Evolutionary conservation across 2,888 invertebrate genomes (phyloP), one percentile per base, ranked within the genome.

Genomic region (Artemia sinica): DNA sequence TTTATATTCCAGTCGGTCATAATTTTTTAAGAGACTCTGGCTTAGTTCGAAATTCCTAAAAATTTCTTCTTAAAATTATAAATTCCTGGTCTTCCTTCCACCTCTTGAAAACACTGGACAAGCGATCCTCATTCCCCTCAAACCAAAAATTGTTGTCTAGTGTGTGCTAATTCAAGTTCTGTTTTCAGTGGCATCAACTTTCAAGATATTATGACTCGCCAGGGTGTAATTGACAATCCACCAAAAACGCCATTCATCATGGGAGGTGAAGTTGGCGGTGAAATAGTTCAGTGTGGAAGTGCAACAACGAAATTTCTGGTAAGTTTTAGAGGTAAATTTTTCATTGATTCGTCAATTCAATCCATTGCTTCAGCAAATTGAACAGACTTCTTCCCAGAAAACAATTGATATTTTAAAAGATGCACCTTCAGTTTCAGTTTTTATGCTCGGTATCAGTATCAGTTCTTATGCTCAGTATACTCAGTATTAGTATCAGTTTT

Each of bases 221-320:
- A 91, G 79, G 91, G 91, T 8, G 87, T 87, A 71, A 86, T 91
- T 74, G 90, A 91, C 77, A 87, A 88, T 12, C 86, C 87, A 0
- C 89, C 89, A n/a, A 91, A 91, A 80, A 88, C 89, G 8, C 91
- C 91, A 7, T 87, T 90, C 80, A 87, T 89, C 76, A 84, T 91
- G 77, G 91, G 91, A 71, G 89, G 89, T 75, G 91, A 91, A 78
- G 90, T 90, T 77, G 87, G 91, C 69, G 91, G 91, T 68, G 86
- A 86, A 75, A 83, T 89, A 72, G 88, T 87, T 76, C 85, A 11
- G 13, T 50, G 28, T 68, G 68, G 28, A 66, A 11, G 14, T 68
- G 28, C 68, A 28, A 50, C 41, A 14, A n/a, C 41, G 11, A 41
- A 28, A 13, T 68, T 41, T 18, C 14, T 69, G 14, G 18, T 50